A percentile compares a stretch with the other conserved stretches of the same genome.
Conservation (phyloP, 2,888 invertebrate genomes). For the Agelastica alni region DNA sequence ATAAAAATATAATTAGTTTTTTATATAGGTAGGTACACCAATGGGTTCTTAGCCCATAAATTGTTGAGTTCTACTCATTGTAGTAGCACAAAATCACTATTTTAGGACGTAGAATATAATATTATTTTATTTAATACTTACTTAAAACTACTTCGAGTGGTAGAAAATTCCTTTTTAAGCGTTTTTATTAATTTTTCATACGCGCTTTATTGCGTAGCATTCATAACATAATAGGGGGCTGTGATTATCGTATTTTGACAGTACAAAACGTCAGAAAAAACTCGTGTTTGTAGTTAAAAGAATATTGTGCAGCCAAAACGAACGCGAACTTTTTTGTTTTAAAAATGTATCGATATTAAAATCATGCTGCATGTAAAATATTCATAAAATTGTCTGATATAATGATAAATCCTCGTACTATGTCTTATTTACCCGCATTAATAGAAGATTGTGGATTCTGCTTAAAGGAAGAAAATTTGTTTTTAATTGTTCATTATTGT, state of each 20-base stretch:
- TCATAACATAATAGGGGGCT: background rate
- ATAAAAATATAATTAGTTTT: background rate
- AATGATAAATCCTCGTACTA: background rate
- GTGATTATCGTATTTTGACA: too few species aligned
- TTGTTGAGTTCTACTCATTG: background rate
- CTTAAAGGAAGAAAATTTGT: background rate
- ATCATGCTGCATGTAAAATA: background rate
- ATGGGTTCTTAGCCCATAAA: background rate
- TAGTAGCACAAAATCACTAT: background rate
- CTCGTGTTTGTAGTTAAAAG: background rate
- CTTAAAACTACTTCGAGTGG: too few species aligned
- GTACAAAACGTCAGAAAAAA: background rate
- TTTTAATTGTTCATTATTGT: background rate
- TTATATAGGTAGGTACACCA: background rate
- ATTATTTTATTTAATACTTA: background rate
- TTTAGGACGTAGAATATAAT: background rate
- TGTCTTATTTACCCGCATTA: too few species aligned
- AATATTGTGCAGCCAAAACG: too few species aligned
- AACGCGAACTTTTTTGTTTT: background rate
- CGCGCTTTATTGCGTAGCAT: background rate
- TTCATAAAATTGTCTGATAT: background rate
- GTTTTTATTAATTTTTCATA: background rate
- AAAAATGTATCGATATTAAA: background rate
- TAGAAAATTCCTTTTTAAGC: too few species aligned
- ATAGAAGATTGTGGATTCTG: too few species aligned